Base-by-base conservation (phyloP, 2,888 invertebrate genomes). In the Cordilura impudica region DNA sequence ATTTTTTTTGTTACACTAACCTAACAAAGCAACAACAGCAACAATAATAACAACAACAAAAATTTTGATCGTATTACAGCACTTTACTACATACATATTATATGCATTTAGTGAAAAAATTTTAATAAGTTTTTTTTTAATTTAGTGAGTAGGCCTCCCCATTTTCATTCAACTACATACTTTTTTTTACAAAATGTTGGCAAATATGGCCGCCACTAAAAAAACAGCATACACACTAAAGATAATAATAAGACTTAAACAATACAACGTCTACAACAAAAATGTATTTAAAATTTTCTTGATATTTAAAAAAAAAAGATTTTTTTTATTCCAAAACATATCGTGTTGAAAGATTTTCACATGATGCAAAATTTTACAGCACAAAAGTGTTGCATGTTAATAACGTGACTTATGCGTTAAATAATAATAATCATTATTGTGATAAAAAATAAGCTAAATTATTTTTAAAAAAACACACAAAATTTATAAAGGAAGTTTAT, bases 271-370 rank as follows among this genome's bases (percentile, higher is more conserved):
- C 58, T 26, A 21, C 12, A 60, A 58, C 16, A 19, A n/a, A 39
- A 60, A 65, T 73, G 8, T 49, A 71, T 54, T 58, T 60, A 66
- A 49, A 63, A 69, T 12, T 26, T 54, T 61, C 21, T 39, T 16
- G 14, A 39, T 56, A 54, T 54, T 61, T 12, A 43, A 60, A 71
- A 56, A 31, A 19, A 49, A 39, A 63, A 4, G 8, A 31, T 54
- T 61, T 60, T 18, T 21, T 29, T 61, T 60, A 31, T 49, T 23
- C 16, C 16, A 54, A 58, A 43, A 60, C 66, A 47, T 77, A 78
- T 81, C 82, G 81, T 83, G 82, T 82, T 82, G 82, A 82, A 83
- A 82, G 81, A 82, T 81, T 81, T 79, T 79, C 82, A 77, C 82
- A 80, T 81, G 80, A 60, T 58, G 63, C 67, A 16, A 69, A 39